Evolutionary conservation across 2,888 invertebrate species (phyloP).

Genomic region (Lycaena phlaeas): DNA sequence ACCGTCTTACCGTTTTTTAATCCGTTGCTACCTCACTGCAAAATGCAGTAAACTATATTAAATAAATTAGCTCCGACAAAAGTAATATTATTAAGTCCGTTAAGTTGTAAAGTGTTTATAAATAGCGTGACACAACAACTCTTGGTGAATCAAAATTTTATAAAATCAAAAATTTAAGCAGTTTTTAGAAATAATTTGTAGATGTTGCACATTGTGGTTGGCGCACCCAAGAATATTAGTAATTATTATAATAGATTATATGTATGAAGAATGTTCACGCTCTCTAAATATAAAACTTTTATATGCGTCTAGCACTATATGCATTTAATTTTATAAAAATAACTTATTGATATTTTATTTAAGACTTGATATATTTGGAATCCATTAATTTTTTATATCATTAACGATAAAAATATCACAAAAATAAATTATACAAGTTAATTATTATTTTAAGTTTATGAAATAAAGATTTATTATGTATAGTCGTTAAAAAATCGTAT

Average conservation of each 20-base stretch:
- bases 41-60: not conserved
- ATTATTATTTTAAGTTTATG: no score
- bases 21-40: constrained; percentile 2
- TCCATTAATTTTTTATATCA: no score
- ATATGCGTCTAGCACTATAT: not conserved
- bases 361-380: not conserved
- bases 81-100: not conserved
- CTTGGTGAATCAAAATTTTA: not conserved
- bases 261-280: not conserved
- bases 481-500: no score
- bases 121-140: not conserved
- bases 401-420: no score
- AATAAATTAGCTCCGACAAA: not conserved
- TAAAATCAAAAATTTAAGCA: not conserved
- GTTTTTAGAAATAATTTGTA: not conserved
- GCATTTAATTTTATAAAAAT: not conserved
- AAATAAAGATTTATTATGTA: no score
- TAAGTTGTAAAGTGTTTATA: not conserved
- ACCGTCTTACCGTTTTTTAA: not conserved
- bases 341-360: no score
- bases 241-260: not conserved
- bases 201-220: not conserved
- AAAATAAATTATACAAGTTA: no score
- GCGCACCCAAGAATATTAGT: constrained; percentile 4
- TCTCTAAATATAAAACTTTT: constrained; percentile 5